Evolutionary conservation across 2,113 vertebrate species (phyloP).

Genomic region (Rattus rattus): DNA sequence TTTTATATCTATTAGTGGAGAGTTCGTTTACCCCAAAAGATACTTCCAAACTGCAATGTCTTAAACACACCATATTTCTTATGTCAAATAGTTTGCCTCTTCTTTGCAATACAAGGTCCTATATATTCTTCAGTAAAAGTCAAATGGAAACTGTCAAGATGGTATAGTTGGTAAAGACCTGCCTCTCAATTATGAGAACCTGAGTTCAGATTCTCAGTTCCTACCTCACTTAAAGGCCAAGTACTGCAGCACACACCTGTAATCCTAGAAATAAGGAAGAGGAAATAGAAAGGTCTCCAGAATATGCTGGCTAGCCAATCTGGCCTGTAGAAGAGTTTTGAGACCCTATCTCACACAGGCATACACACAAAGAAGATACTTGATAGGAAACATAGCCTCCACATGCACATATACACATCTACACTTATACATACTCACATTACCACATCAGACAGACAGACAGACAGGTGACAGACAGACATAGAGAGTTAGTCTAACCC

Average conservation of each 20-base stretch:
- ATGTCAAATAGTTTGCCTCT: not conserved
- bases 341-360: not conserved
- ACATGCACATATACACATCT: not conserved
- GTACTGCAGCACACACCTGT: not conserved
- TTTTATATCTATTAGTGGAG: not conserved
- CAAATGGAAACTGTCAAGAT: not conserved
- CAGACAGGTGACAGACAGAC: not conserved
- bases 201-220: not conserved
- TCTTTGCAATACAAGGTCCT: not conserved
- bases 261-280: not conserved
- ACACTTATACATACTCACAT: not conserved
- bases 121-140: constrained; percentile 15
- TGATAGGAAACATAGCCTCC: not conserved
- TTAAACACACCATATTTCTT: not conserved
- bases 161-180: not conserved
- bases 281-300: not conserved
- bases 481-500: not conserved
- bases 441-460: not conserved
- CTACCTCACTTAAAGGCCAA: not conserved
- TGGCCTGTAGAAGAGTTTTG: no score
- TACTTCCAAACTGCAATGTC: not conserved
- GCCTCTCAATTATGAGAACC: not conserved
- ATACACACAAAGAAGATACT: not conserved
- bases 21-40: constrained; percentile 12
- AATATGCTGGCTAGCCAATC: not conserved